Base-by-base conservation (phyloP, 2,888 invertebrate species). In the Petrolisthes cinctipes region DNA sequence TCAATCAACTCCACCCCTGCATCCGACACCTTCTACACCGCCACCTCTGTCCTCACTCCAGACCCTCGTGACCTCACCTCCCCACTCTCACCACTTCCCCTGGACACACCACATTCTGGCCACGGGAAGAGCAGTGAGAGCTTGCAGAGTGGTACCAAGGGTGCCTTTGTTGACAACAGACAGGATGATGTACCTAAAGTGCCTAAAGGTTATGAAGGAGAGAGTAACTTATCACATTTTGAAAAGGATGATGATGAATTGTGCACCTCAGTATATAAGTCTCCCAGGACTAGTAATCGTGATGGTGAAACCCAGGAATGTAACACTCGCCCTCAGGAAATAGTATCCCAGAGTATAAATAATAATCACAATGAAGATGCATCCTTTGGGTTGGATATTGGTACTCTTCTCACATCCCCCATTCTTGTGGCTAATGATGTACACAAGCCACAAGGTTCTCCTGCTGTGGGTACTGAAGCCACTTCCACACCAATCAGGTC, bases 11-110 rank as follows among this genome's bases (percentile, higher is more conserved):
- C 89, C 6, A 89, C 89, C 20, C 89, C 89, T 68, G 89, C 89
- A 56, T 89, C 89, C n/a, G 89, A 89, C 57, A 89, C 89, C 11
- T 89, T 89, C 71, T 89, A 89, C 57, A 89, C 89, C 4, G 89
- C 89, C 79, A 89, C 89, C 56, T 89, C 89, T 76, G 85, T 89
- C 54, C 82, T 89, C 23, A 82, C 89, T 76, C 89, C 89, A 23
- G 89, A 89, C 57, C 78, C 82, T 53, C 79, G 51, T 78, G 89
- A 89, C 51, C 82, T 89, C 56, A 83, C 82, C 23, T 89, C 89
- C n/a, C 89, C 89, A 53, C 37, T 82, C 82, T 89, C 89, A 66
- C 89, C 89, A n/a, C 76, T 85, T 20, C 82, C 89, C 78, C 57
- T 85, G 23, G 85, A 85, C 76, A 78, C n/a, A n/a, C 68, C 85